A percentile compares a stretch with the other conserved stretches of the same genome.
These are phyloP conservation scores for Danio kyathit DNA, from an alignment of 2,797 vertebrate genomes.

Conservation along the genomic window DNA sequence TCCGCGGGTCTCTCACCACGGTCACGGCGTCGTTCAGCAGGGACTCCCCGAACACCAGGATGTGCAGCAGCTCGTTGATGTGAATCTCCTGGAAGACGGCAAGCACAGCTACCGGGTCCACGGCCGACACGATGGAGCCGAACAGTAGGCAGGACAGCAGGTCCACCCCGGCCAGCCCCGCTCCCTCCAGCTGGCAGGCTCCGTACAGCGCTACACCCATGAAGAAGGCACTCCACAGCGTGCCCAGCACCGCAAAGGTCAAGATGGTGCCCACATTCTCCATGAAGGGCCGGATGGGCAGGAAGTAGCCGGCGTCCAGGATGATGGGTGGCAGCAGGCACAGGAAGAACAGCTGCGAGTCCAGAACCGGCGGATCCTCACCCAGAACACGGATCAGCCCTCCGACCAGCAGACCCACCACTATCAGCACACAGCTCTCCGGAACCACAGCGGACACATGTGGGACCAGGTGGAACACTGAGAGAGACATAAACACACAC, in stretches of 20 bases:
- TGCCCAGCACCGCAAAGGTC: conserved; percentile 93
- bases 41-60: conserved; percentile 96
- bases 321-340: conserved; percentile 97
- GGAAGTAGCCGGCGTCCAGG: conserved; percentile 95
- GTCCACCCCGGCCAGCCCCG: conserved; percentile 76
- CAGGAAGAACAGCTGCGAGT: conserved; percentile 90
- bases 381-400: conserved; percentile 88
- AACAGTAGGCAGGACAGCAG: conserved; percentile 93
- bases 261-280: conserved; percentile 97
- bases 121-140: conserved; percentile 93
- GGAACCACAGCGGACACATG: conserved; percentile 87
- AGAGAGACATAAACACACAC: not conserved
- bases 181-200: conserved; percentile 83
- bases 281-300: conserved; percentile 89
- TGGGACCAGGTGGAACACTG: conserved; percentile 94
- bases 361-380: conserved; percentile 82
- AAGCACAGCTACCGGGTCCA: conserved; percentile 95
- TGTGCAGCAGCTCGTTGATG: conserved; percentile 95
- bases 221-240: conserved; percentile 94
- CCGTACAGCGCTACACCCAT: conserved; percentile 87
- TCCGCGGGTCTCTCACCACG: conserved; percentile 92
- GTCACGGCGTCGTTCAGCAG: conserved; percentile 97
- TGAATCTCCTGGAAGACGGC: conserved; percentile 98
- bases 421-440: conserved; percentile 94
- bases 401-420: conserved; percentile 92